A percentile compares a stretch with the other conserved stretches of the same genome.
Evolutionary conservation across 2,888 invertebrate genomes (phyloP).

Genomic region (Microctonus brassicae): DNA sequence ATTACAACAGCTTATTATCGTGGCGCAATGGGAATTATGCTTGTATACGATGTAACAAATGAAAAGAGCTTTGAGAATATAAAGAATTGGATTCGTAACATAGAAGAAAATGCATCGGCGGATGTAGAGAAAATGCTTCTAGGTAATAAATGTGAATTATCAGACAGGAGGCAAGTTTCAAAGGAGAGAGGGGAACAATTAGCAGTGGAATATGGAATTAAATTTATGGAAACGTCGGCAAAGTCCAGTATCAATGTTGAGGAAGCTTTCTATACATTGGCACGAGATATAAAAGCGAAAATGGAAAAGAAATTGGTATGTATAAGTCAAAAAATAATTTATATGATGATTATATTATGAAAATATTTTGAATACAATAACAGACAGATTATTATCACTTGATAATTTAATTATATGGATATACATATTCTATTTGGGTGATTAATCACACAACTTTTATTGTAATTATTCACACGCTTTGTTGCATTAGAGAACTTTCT

Average conservation of each 20-base stretch:
- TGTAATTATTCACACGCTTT: slow-evolving; percentile 6
- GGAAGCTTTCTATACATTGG: slow-evolving; percentile 96
- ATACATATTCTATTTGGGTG: neutral
- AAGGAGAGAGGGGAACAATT: slow-evolving; percentile 97
- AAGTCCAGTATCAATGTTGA: slow-evolving; percentile 98
- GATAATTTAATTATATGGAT: neutral
- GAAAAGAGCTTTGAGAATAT: slow-evolving; percentile 99
- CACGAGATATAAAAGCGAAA: slow-evolving; percentile 97
- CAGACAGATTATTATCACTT: neutral
- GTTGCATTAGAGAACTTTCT: neutral
- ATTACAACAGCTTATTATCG: slow-evolving; percentile 99
- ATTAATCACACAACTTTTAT: neutral
- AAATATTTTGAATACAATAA: slow-evolving; percentile 10
- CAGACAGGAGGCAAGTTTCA: slow-evolving; percentile 93
- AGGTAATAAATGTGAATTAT: slow-evolving; percentile 99
- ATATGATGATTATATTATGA: slow-evolving; percentile 42
- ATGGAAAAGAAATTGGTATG: slow-evolving; percentile 98
- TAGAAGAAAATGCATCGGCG: slow-evolving; percentile 98
- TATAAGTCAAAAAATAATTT: slow-evolving; percentile 51
- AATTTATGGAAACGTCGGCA: slow-evolving; percentile 99
- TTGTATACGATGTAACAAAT: slow-evolving; percentile 99
- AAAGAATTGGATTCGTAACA: slow-evolving; percentile 99
- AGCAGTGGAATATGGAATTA: slow-evolving; percentile 97
- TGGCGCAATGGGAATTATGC: slow-evolving; percentile 99
- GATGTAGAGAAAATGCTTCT: slow-evolving; percentile 99